These are phyloP conservation scores for Mungos mungo DNA, from an alignment of 2,113 vertebrate species.

Conservation along the genomic window DNA sequence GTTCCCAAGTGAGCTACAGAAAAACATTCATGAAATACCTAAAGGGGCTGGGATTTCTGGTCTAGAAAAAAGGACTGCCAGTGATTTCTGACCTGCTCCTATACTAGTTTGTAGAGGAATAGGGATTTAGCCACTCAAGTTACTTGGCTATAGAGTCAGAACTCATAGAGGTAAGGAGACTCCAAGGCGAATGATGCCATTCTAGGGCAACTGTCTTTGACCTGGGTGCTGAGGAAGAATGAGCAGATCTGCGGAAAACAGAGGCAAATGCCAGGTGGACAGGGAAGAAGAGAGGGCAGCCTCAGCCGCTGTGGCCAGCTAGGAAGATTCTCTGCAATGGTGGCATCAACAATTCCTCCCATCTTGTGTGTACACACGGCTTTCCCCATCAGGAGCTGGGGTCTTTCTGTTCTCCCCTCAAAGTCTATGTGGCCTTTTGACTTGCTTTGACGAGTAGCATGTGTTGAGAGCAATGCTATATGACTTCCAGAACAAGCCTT, in stretches of 20 bases:
- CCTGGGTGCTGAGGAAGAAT: background rate
- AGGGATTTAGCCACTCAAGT: background rate
- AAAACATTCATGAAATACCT: background rate
- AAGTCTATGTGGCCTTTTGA: background rate
- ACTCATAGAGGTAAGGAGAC: background rate
- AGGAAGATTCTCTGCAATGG: too few relatives aligned
- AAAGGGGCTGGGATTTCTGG: background rate
- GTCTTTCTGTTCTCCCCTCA: background rate
- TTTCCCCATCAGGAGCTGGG: background rate
- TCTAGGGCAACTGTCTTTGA: background rate
- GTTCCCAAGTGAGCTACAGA: conserved; percentile 23
- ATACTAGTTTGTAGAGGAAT: background rate
- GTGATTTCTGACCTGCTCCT: background rate
- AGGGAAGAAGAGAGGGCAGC: background rate
- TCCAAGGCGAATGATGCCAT: background rate
- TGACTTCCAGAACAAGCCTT: background rate
- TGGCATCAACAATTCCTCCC: rapidly evolving
- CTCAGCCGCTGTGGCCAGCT: rapidly evolving
- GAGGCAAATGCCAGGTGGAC: background rate
- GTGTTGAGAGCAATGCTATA: background rate
- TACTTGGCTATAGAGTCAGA: background rate
- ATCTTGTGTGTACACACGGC: rapidly evolving
- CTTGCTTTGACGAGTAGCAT: background rate
- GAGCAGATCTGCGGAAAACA: background rate
- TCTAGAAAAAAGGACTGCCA: background rate